Conservation (phyloP, 2,113 vertebrate genomes). For the Scatophagus argus region DNA sequence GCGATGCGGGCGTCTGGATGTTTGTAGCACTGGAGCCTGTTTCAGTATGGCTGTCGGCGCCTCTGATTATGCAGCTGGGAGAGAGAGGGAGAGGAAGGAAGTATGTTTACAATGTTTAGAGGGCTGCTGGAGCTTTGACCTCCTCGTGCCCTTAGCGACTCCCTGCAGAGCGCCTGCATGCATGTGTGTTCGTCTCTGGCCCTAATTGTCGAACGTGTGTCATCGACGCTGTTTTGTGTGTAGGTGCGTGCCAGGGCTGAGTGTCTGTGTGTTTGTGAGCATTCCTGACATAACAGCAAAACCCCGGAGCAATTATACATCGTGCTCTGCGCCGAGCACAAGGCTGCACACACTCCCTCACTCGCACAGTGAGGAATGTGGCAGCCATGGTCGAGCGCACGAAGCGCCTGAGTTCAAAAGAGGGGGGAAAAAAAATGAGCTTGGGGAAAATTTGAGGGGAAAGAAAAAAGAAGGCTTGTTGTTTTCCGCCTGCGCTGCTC, state of each 20-base stretch:
- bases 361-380: slow-evolving; percentile 69
- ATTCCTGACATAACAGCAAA: slow-evolving; percentile 77
- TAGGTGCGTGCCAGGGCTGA: slow-evolving; percentile 33
- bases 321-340: slow-evolving; percentile 44
- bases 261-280: slow-evolving; percentile 62
- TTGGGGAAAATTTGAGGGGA: slow-evolving; percentile 55
- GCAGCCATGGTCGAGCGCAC: slow-evolving; percentile 63
- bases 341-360: slow-evolving; percentile 16
- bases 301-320: slow-evolving; percentile 73
- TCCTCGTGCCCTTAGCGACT: slow-evolving; percentile 65
- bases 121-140: slow-evolving; percentile 80
- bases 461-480: slow-evolving; percentile 55
- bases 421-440: slow-evolving; percentile 34
- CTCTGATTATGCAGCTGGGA: slow-evolving; percentile 77
- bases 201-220: slow-evolving; percentile 72
- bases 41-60: slow-evolving; percentile 72
- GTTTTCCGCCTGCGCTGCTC: slow-evolving; percentile 74
- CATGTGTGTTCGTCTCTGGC: slow-evolving; percentile 64
- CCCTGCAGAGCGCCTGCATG: slow-evolving; percentile 69
- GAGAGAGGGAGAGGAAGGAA: slow-evolving; percentile 79
- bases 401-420: slow-evolving; percentile 70
- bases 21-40: slow-evolving; percentile 51
- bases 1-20: slow-evolving; percentile 47
- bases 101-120: slow-evolving; percentile 81
- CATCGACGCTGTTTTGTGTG: slow-evolving; percentile 52